Conservation (phyloP, 1,140 invertebrate species). For the Glomeris maerens region DNA sequence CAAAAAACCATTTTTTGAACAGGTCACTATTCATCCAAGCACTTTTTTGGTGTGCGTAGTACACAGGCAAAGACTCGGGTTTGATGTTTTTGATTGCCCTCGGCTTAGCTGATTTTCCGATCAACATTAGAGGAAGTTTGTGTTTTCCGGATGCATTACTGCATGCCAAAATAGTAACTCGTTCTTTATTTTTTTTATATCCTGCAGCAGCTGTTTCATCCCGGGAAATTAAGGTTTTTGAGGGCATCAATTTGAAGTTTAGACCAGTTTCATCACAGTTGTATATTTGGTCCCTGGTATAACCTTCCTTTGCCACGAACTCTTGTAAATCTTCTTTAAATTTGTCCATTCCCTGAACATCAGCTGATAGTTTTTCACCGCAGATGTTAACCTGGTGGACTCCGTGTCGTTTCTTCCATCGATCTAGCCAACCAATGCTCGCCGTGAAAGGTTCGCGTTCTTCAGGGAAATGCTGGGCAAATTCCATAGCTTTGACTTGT, state of each 20-base stretch:
- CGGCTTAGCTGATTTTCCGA: constrained; percentile 16
- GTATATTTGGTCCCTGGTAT: constrained; percentile 18
- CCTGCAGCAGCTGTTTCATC: constrained; percentile 18
- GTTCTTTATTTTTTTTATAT: constrained; percentile 18
- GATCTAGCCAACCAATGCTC: constrained; percentile 21
- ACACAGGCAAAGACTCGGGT: constrained; percentile 15
- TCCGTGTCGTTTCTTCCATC: constrained; percentile 20
- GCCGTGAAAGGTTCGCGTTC: constrained; percentile 21
- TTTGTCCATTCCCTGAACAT: neutral
- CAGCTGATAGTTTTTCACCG: constrained; percentile 17
- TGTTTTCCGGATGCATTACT: constrained; percentile 14
- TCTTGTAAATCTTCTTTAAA: constrained; percentile 3
- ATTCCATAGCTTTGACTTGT: constrained; percentile 20
- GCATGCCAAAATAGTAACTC: constrained; percentile 14
- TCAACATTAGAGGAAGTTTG: constrained; percentile 17
- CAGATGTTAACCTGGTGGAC: constrained; percentile 12
- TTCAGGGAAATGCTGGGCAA: constrained; percentile 14
- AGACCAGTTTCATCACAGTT: constrained; percentile 19
- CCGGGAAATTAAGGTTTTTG: neutral
- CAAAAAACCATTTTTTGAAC: constrained; percentile 18
- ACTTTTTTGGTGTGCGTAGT: constrained; percentile 16
- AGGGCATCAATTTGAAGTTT: constrained; percentile 15
- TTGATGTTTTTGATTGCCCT: constrained; percentile 18
- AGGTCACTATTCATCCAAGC: constrained; percentile 21
- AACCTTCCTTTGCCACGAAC: constrained; percentile 23